These are phyloP conservation scores for Eudorcas thomsonii DNA, from an alignment of 2,113 vertebrate species.

Conservation along the genomic window DNA sequence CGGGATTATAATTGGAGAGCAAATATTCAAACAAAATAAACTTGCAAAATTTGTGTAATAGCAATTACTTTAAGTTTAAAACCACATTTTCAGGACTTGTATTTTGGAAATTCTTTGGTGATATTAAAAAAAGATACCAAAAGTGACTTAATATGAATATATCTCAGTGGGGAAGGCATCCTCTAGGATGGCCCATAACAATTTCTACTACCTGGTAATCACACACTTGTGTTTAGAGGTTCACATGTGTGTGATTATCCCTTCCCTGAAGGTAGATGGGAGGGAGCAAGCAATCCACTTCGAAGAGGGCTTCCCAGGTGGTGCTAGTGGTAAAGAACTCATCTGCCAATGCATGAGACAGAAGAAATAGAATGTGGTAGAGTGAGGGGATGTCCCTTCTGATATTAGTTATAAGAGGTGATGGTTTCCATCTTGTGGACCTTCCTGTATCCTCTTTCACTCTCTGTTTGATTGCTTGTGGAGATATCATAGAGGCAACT, in stretches of 20 bases:
- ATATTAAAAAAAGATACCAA: neutral
- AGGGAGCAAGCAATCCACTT: neutral
- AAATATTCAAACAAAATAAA: neutral
- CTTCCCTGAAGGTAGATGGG: neutral
- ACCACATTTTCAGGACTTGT: neutral
- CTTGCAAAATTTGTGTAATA: neutral
- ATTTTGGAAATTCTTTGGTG: neutral
- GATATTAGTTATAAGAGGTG: too few relatives aligned
- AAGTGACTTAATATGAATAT: neutral
- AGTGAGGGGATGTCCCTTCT: neutral
- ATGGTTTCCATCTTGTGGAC: neutral
- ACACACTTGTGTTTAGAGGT: neutral
- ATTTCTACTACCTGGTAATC: neutral
- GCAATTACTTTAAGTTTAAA: neutral
- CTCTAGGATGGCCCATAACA: neutral
- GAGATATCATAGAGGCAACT: conserved; percentile 10
- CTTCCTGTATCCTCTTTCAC: neutral
- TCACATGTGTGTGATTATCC: neutral
- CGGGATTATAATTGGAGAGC: neutral
- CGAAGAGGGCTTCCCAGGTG: neutral
- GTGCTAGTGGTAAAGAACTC: neutral
- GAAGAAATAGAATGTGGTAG: neutral
- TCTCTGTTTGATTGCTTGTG: neutral
- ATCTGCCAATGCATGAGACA: neutral
- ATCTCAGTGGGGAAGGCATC: neutral